Conservation (phyloP, 2,797 vertebrate species). For the Octomys mimax region DNA sequence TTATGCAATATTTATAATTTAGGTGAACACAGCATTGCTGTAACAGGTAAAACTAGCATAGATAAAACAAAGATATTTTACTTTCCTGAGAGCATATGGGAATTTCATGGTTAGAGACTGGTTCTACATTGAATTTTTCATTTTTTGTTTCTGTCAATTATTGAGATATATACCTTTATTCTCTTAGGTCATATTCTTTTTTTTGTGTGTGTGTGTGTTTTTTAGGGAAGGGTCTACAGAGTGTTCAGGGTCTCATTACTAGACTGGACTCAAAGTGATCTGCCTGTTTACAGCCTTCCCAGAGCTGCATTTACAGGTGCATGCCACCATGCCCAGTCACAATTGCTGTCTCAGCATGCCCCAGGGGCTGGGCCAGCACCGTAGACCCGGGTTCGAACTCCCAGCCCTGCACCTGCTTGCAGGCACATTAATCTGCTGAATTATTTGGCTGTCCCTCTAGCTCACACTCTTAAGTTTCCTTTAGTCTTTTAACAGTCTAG, state of each 20-base stretch:
- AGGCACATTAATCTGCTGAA: too few relatives aligned
- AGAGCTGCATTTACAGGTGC: too few relatives aligned
- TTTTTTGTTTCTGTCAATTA: constrained; percentile 60
- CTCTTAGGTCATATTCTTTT: background rate
- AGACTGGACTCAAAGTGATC: too few relatives aligned
- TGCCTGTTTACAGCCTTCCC: too few relatives aligned
- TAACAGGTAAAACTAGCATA: constrained; percentile 22
- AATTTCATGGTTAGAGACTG: constrained; percentile 49
- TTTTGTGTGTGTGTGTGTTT: too few relatives aligned
- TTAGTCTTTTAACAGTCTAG: constrained; percentile 12
- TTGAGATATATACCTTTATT: background rate
- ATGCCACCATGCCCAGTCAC: too few relatives aligned
- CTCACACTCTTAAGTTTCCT: background rate
- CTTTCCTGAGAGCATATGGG: constrained; percentile 30
- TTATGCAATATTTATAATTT: constrained; percentile 24
- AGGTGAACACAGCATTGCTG: constrained; percentile 6
- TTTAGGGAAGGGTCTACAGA: too few relatives aligned
- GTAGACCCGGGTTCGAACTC: too few relatives aligned
- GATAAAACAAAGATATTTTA: constrained; percentile 26
- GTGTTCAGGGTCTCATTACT: too few relatives aligned
- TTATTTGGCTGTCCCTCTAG: background rate
- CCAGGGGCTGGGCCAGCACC: too few relatives aligned
- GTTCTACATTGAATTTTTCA: constrained; percentile 56
- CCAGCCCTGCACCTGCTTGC: background rate
- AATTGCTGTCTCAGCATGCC: too few relatives aligned